phyloP scores from a whole-genome alignment of 2,888 invertebrate genomes.

The Sinodicranocentrus sp. region DNA sequence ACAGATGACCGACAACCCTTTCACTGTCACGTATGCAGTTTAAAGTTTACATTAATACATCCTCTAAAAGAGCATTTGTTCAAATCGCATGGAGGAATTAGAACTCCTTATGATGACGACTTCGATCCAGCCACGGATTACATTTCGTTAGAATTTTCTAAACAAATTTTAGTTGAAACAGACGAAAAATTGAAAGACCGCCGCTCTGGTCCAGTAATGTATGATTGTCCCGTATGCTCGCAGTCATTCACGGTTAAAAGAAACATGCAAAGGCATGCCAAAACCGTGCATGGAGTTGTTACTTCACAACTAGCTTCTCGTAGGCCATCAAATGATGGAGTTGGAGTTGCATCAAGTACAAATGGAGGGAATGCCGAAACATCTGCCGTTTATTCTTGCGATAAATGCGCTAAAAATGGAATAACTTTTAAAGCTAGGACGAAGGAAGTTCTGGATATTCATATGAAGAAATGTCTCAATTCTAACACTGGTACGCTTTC shows the following conservation, averaged over 20 bases:
- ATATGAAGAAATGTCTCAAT: background rate
- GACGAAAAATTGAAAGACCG: background rate
- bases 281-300: background rate
- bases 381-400: conserved; percentile 1
- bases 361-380: background rate
- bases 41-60: conserved; percentile 4
- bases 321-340: no score
- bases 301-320: background rate
- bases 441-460: conserved; percentile 30
- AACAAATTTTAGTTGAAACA: background rate
- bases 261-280: conserved; percentile 1
- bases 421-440: conserved; percentile 15
- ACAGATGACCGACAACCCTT: conserved; percentile 28
- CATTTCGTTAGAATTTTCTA: background rate
- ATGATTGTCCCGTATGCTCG: background rate
- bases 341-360: no score
- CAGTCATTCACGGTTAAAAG: background rate
- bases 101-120: conserved; percentile 43
- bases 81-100: background rate
- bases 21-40: conserved; percentile 33
- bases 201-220: background rate
- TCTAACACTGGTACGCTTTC: background rate
- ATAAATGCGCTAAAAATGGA: background rate
- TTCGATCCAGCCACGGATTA: conserved; percentile 6
- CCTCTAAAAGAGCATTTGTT: conserved; percentile 20